Conservation (phyloP, 1,140 invertebrate species). For the Drosophila orena region DNA sequence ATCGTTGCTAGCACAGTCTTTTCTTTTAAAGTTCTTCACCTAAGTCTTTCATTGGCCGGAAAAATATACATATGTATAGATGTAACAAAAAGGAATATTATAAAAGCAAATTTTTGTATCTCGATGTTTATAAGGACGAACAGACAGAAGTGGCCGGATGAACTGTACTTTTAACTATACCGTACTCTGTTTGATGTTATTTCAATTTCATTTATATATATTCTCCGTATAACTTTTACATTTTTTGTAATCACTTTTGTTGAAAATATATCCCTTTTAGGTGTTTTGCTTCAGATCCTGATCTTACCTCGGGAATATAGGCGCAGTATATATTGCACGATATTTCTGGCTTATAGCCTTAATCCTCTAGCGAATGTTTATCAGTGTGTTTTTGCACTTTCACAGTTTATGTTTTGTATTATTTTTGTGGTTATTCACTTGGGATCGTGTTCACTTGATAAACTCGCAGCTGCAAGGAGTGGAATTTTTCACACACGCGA, state of each 20-base stretch:
- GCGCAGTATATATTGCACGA: conserved; percentile 22
- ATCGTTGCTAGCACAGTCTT: conserved; percentile 12
- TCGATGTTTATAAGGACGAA: background rate
- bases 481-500: conserved; percentile 37
- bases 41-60: conserved; percentile 61
- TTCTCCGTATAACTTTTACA: conserved; percentile 1
- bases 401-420: conserved; percentile 31
- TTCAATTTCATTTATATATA: background rate
- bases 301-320: conserved; percentile 20
- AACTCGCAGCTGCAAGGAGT: conserved; percentile 44
- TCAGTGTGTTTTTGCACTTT: conserved; percentile 35
- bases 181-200: too few relatives aligned
- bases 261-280: conserved; percentile 1
- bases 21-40: conserved; percentile 55
- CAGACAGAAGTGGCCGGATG: too few relatives aligned
- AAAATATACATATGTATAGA: conserved; percentile 8
- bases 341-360: conserved; percentile 21
- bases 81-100: background rate
- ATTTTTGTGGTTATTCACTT: conserved; percentile 23
- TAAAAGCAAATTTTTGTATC: background rate
- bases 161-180: background rate
- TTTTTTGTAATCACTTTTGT: background rate
- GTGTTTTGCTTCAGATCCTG: background rate
- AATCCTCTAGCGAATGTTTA: conserved; percentile 32
- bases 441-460: conserved; percentile 23